These are phyloP conservation scores for Phaonia tiefii DNA, from an alignment of 2,888 invertebrate species.

Conservation along the genomic window DNA sequence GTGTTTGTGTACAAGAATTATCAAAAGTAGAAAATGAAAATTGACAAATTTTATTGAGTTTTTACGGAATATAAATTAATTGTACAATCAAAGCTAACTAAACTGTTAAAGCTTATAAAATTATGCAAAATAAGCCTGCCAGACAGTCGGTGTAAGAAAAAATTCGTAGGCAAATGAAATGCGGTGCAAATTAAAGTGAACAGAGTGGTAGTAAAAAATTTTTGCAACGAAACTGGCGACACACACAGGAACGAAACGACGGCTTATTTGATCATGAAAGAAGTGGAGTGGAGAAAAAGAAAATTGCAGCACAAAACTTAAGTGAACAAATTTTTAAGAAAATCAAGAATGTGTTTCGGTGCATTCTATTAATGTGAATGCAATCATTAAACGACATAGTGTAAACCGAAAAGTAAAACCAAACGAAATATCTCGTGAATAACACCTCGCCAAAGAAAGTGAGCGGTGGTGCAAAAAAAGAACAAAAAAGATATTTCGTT, in stretches of 20 bases:
- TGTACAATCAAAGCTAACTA: conserved; percentile 32
- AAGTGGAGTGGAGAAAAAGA: conserved; percentile 50
- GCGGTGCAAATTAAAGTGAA: conserved; percentile 50
- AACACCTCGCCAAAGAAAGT: conserved; percentile 57
- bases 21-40: conserved; percentile 65
- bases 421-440: not conserved
- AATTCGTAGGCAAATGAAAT: conserved; percentile 40
- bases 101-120: not conserved
- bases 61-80: conserved; percentile 53
- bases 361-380: too few relatives aligned
- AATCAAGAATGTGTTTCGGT: too few relatives aligned
- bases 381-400: not conserved
- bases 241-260: conserved; percentile 42
- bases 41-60: conserved; percentile 65
- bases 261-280: conserved; percentile 55
- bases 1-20: conserved; percentile 70
- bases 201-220: conserved; percentile 53
- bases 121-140: too few relatives aligned
- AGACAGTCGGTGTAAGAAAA: too few relatives aligned
- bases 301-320: conserved; percentile 46
- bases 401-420: conserved; percentile 11
- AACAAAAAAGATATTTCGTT: conserved; percentile 53
- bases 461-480: conserved; percentile 65
- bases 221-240: conserved; percentile 65
- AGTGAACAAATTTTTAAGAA: conserved; percentile 16